Evolutionary conservation across 2,888 invertebrate genomes (phyloP), one percentile per base, ranked within the genome.

Genomic region (Saturnia japonica): DNA sequence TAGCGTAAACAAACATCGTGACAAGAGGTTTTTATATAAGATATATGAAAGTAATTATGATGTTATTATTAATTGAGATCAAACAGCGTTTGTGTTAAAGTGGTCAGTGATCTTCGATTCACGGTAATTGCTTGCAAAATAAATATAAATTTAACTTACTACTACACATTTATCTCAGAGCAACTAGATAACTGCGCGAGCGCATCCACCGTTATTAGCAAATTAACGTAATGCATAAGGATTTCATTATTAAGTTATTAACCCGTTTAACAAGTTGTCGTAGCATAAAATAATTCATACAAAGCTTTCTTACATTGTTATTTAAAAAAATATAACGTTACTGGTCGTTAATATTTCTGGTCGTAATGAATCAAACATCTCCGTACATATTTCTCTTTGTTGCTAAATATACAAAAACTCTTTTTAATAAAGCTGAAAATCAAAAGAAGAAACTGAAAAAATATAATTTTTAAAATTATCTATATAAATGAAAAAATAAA

Each of bases 131-230:
- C 74, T 74, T 74, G 79, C 75, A 80, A 77, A 82, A 78, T 78
- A 80, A 83, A 83, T 80, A 80, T 74, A 80, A 79, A 79, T 79
- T 78, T 74, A 72, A 71, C 70, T 71, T 72, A 77, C 76, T 78
- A 76, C 73, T 74, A 73, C 71, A 74, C 74, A 80, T 83, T 81
- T 80, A 83, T 84, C 82, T 70, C 68, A 70, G 77, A 70, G 68
- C 72, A 75, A 73, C 74, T 72, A 72, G 72, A 73, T 75, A 72
- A 70, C 75, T 71, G 82, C 80, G 80, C 80, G 72, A 77, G 80
- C 82, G 78, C 77, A 78, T 72, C 75, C 73, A 82, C 85, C 84
- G 85, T 84, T 85, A 82, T 68, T 68, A 71, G 73, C 73, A 74
- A 78, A 75, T 72, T 22, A 68, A 68, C 25, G 47, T 34, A n/a